phyloP scores from a whole-genome alignment of 2,888 invertebrate genomes.

The Parelbella ahira region DNA sequence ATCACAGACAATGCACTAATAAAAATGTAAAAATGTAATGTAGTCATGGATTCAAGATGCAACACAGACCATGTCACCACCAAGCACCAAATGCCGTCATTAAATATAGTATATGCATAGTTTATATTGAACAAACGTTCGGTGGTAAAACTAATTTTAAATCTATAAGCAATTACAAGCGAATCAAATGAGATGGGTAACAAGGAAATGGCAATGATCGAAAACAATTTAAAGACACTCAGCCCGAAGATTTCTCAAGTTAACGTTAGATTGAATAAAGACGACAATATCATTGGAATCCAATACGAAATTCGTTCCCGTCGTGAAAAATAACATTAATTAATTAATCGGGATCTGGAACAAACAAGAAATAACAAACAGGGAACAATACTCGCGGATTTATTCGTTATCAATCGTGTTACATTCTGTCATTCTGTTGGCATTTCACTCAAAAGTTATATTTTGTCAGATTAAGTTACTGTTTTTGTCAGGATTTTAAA shows the following conservation, averaged over 20 bases:
- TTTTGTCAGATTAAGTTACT: constrained; percentile 13
- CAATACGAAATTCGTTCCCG: constrained; percentile 2
- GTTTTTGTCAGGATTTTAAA: constrained; percentile 23
- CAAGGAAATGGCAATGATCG: too few species aligned
- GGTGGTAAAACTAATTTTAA: too few species aligned
- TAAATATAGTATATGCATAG: too few species aligned
- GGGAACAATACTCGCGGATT: constrained; percentile 6
- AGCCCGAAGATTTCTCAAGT: too few species aligned
- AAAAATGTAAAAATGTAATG: too few species aligned
- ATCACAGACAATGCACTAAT: too few species aligned
- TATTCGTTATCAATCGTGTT: constrained; percentile 15
- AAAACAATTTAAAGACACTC: background rate
- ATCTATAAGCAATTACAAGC: too few species aligned
- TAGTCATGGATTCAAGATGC: too few species aligned
- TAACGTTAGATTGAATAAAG: constrained; percentile 3
- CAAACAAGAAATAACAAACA: constrained; percentile 15
- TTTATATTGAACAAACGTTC: too few species aligned
- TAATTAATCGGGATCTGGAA: constrained; percentile 9
- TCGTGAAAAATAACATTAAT: constrained; percentile 2
- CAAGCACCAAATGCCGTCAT: too few species aligned
- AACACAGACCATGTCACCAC: too few species aligned
- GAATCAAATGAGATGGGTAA: too few species aligned
- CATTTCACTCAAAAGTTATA: constrained; percentile 13
- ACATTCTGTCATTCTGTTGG: constrained; percentile 6
- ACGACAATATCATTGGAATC: constrained; percentile 4